Percentiles rank a stretch among this genome's conserved stretches.
phyloP scores from a whole-genome alignment of 2,113 vertebrate species.

The Brachyhypopomus occidentalis region DNA sequence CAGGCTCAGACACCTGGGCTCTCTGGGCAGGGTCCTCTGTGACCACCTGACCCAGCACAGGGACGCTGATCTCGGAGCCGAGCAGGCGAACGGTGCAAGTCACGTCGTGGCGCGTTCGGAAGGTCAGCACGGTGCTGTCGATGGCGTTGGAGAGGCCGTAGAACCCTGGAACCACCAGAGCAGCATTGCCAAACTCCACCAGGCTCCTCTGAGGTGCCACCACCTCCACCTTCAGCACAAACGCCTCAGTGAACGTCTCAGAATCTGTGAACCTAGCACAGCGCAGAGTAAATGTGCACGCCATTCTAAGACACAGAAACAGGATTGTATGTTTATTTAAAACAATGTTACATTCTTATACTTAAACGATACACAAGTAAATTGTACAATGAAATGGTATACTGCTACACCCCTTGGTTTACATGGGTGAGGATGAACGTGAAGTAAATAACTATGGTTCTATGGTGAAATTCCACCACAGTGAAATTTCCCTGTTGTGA shows the following conservation, averaged over 20 bases:
- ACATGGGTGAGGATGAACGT: neutral
- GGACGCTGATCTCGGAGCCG: constrained; percentile 60
- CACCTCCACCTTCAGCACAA: constrained; percentile 66
- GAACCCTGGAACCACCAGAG: constrained; percentile 74
- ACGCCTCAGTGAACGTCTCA: constrained; percentile 69
- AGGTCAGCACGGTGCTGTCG: constrained; percentile 67
- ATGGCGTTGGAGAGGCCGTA: constrained; percentile 71
- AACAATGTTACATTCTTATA: neutral
- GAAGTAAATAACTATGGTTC: neutral
- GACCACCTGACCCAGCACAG: constrained; percentile 68
- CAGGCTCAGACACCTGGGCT: neutral
- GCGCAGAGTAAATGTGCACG: neutral
- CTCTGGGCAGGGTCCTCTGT: constrained; percentile 54
- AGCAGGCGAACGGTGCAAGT: constrained; percentile 66
- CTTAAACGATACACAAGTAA: neutral
- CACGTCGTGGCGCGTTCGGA: constrained; percentile 25
- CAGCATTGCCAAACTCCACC: constrained; percentile 62
- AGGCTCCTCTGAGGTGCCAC: constrained; percentile 59
- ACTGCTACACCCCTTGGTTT: neutral
- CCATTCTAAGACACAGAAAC: neutral
- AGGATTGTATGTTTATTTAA: neutral
- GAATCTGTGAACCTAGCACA: constrained; percentile 75
- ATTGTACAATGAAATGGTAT: neutral
- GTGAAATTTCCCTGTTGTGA: neutral
- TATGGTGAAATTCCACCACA: neutral